phyloP scores from a whole-genome alignment of 1,140 invertebrate genomes.

The Zaprionus tsacasi region DNA sequence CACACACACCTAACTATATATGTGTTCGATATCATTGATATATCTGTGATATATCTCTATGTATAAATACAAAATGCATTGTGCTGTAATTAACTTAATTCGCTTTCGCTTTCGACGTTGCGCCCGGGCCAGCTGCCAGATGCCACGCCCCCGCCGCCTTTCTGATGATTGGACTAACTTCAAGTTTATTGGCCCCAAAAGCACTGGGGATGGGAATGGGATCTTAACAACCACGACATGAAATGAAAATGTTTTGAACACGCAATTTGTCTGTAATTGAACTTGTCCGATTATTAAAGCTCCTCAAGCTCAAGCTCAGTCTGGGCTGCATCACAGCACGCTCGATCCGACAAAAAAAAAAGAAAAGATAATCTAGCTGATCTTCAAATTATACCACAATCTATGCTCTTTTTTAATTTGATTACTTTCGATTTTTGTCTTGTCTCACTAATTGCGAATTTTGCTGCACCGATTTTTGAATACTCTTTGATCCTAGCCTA shows the following conservation, averaged over 20 bases:
- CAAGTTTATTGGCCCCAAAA: slow-evolving; percentile 63
- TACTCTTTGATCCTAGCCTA: too few relatives aligned
- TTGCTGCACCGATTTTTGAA: too few relatives aligned
- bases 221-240: slow-evolving; percentile 44
- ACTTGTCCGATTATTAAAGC: slow-evolving; percentile 19
- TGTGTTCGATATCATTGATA: neutral
- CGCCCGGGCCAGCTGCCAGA: slow-evolving; percentile 38
- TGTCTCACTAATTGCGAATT: too few relatives aligned
- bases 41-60: slow-evolving; percentile 4
- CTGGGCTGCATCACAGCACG: neutral
- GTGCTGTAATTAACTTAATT: slow-evolving; percentile 74
- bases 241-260: slow-evolving; percentile 65
- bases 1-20: neutral
- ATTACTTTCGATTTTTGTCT: too few relatives aligned
- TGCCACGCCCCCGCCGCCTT: slow-evolving; percentile 5
- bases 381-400: too few relatives aligned
- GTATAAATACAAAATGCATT: slow-evolving; percentile 14
- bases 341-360: neutral
- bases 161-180: slow-evolving; percentile 56
- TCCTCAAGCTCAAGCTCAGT: neutral
- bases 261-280: slow-evolving; percentile 55
- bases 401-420: too few relatives aligned
- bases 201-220: neutral
- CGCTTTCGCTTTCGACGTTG: slow-evolving; percentile 62
- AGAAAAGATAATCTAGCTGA: too few relatives aligned